phyloP scores from a whole-genome alignment of 2,113 vertebrate genomes.

The Casuarius casuarius region DNA sequence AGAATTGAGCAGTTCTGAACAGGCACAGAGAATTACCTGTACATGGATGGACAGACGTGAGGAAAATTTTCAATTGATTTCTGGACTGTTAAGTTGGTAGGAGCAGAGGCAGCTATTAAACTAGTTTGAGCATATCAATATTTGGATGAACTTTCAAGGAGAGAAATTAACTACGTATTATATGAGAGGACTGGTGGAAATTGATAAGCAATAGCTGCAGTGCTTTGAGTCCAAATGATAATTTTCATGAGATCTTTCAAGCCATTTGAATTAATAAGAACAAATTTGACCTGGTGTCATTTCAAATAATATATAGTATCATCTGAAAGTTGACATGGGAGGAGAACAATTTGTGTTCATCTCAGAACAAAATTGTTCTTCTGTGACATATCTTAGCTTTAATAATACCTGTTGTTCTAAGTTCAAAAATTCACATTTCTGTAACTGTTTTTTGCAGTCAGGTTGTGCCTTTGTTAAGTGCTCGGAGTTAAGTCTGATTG shows the following conservation, averaged over 20 bases:
- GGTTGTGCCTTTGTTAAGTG: background rate
- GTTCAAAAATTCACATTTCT: background rate
- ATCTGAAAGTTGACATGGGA: background rate
- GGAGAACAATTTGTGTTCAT: background rate
- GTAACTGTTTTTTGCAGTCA: background rate
- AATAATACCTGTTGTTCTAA: background rate
- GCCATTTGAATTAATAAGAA: background rate
- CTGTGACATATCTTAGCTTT: background rate
- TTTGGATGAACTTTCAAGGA: background rate
- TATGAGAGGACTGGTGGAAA: background rate
- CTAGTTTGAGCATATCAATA: background rate
- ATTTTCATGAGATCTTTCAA: background rate
- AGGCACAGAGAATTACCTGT: background rate
- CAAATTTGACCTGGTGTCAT: background rate
- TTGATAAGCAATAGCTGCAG: background rate
- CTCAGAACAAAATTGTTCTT: background rate
- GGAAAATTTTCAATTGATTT: constrained; percentile 12
- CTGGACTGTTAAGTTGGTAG: background rate
- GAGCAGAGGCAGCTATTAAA: background rate
- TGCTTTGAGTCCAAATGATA: background rate
- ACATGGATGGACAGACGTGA: background rate
- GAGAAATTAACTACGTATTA: background rate
- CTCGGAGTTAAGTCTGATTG: background rate
- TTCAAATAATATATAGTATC: background rate
- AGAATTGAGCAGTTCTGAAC: background rate